These are phyloP conservation scores for Thymelicus lineola DNA, from an alignment of 2,888 invertebrate species.

Conservation along the genomic window DNA sequence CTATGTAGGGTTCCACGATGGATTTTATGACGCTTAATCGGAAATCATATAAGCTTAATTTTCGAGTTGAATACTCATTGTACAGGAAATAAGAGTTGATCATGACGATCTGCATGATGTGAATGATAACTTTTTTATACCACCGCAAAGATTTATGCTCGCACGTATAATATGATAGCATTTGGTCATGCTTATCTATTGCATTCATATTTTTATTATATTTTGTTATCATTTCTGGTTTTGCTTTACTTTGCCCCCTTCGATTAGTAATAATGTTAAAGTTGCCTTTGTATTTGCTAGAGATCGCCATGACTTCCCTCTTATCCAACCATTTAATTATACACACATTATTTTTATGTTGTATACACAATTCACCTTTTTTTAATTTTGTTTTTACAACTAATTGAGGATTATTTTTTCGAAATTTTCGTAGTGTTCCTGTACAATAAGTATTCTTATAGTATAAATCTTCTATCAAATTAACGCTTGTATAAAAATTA, in stretches of 20 bases:
- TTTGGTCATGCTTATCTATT: conserved; percentile 48
- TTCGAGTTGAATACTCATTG: conserved; percentile 23
- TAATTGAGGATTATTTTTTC: conserved; percentile 40
- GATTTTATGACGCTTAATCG: conserved; percentile 39
- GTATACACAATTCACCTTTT: conserved; percentile 39
- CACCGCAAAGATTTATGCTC: conserved; percentile 45
- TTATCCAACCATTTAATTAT: conserved; percentile 43
- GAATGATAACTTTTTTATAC: conserved; percentile 48
- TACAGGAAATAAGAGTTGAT: conserved; percentile 36
- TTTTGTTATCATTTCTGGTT: conserved; percentile 41
- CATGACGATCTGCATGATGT: conserved; percentile 42
- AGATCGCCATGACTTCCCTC: conserved; percentile 49
- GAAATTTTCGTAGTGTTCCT: conserved; percentile 41
- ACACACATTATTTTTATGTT: conserved; percentile 41
- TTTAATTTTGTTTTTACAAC: conserved; percentile 37
- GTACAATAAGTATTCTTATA: conserved; percentile 43
- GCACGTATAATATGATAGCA: conserved; percentile 48
- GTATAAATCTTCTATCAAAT: conserved; percentile 42
- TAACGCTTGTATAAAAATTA: conserved; percentile 20
- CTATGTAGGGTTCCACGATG: conserved; percentile 39
- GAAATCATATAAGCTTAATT: conserved; percentile 38
- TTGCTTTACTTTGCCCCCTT: conserved; percentile 37
- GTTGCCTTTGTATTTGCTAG: conserved; percentile 48
- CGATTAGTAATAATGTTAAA: conserved; percentile 42
- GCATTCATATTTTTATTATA: conserved; percentile 45